phyloP scores from a whole-genome alignment of 2,888 invertebrate genomes.

The Therioaphis trifolii region DNA sequence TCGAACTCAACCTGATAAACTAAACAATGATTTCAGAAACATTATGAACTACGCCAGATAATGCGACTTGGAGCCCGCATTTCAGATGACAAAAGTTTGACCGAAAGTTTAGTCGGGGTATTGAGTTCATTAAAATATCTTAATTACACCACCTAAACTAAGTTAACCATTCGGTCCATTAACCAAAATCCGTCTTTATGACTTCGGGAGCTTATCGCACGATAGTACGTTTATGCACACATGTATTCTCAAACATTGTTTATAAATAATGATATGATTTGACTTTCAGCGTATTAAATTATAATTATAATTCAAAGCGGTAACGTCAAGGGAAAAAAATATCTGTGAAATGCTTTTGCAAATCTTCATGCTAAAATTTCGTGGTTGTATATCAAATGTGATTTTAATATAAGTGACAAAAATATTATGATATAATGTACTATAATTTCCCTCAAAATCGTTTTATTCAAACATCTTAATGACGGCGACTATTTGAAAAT shows the following conservation, averaged over 20 bases:
- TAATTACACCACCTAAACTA: conserved; percentile 55
- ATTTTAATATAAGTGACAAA: too few relatives aligned
- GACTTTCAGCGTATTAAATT: not conserved
- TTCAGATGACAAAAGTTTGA: conserved; percentile 57
- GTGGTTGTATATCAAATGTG: too few relatives aligned
- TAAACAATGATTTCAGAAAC: conserved; percentile 47
- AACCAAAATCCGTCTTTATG: conserved; percentile 60
- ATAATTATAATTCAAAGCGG: not conserved
- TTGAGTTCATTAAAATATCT: conserved; percentile 60
- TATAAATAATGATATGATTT: conserved; percentile 40
- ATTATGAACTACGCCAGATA: conserved; percentile 39
- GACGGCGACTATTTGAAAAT: too few relatives aligned
- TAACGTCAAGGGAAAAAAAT: too few relatives aligned
- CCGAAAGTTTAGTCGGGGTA: conserved; percentile 47
- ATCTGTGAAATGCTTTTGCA: too few relatives aligned
- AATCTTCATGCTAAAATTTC: too few relatives aligned
- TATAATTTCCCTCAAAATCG: too few relatives aligned
- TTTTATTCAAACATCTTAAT: too few relatives aligned
- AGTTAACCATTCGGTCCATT: conserved; percentile 58
- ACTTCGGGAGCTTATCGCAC: conserved; percentile 42
- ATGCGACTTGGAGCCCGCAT: conserved; percentile 44
- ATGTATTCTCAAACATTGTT: conserved; percentile 43
- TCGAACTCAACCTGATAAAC: conserved; percentile 13
- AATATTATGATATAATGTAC: too few relatives aligned
- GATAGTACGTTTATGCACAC: not conserved